Conservation (phyloP, 1,140 invertebrate genomes). For the Pseudomyrmex sp. region DNA sequence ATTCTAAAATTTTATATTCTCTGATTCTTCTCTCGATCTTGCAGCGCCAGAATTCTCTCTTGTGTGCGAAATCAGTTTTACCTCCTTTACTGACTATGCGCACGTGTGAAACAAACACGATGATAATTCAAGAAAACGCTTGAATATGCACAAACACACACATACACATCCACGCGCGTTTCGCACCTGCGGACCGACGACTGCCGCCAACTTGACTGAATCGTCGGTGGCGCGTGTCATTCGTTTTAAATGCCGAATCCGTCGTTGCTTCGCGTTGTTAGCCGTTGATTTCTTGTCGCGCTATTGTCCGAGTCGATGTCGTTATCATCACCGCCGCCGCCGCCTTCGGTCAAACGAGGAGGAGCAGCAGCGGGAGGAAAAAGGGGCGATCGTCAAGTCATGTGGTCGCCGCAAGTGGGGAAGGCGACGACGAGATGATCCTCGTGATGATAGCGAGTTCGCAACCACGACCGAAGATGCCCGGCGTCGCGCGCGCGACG, state of each 20-base stretch:
- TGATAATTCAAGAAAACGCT: constrained; percentile 22
- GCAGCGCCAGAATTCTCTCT: neutral
- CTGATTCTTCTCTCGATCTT: neutral
- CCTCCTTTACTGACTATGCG: neutral
- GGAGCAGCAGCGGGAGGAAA: constrained; percentile 65
- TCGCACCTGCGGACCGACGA: constrained; percentile 52
- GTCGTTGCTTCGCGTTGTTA: constrained; percentile 73
- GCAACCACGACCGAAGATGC: neutral
- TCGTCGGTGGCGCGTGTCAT: constrained; percentile 40
- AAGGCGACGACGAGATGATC: constrained; percentile 36
- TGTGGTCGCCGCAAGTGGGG: constrained; percentile 63
- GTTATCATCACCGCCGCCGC: constrained; percentile 63
- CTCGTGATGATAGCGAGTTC: constrained; percentile 24
- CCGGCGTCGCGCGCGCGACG: neutral
- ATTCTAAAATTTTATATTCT: neutral
- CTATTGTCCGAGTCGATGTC: constrained; percentile 54
- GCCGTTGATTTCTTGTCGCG: constrained; percentile 61
- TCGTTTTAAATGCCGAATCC: constrained; percentile 65
- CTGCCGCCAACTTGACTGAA: constrained; percentile 62
- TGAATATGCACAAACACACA: neutral
- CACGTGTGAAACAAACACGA: neutral
- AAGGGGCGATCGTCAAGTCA: constrained; percentile 64
- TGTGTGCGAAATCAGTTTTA: neutral
- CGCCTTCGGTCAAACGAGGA: constrained; percentile 64
- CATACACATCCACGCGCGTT: constrained; percentile 13